Conservation (phyloP, 2,113 vertebrate species). For the Peromyscus polionotus region DNA sequence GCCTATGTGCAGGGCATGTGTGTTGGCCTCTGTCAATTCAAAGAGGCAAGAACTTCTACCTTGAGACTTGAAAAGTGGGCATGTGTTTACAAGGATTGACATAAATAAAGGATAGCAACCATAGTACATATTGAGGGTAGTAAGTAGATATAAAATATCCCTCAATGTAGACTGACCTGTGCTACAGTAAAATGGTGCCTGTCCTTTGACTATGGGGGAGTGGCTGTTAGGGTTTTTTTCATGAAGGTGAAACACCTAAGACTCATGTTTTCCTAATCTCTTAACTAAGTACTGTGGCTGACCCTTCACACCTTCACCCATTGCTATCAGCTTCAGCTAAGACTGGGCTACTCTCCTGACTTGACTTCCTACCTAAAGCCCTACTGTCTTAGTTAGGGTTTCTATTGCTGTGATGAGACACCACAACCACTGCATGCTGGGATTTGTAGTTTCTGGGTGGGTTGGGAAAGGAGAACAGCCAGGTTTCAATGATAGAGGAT, state of each 20-base stretch:
- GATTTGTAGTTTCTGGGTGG: background rate
- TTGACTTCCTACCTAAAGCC: background rate
- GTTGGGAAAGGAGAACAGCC: background rate
- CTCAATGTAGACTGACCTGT: background rate
- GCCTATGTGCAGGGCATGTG: background rate
- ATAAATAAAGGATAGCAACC: background rate
- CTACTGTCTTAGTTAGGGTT: background rate
- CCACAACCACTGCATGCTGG: background rate
- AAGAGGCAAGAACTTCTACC: background rate
- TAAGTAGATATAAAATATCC: slow-evolving; percentile 23
- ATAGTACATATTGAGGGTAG: background rate
- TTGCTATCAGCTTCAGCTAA: background rate
- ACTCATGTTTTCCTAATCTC: background rate
- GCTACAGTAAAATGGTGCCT: background rate
- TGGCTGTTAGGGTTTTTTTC: background rate
- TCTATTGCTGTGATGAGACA: background rate
- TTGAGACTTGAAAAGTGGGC: background rate
- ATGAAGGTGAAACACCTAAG: background rate
- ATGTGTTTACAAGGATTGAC: background rate
- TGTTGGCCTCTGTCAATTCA: background rate
- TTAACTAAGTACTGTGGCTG: background rate
- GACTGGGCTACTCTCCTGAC: background rate
- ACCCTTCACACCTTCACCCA: background rate
- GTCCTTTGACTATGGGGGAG: background rate
- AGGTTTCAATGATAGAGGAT: background rate